Base-by-base conservation (phyloP, 1,140 invertebrate species). In the Aricia agestis region DNA sequence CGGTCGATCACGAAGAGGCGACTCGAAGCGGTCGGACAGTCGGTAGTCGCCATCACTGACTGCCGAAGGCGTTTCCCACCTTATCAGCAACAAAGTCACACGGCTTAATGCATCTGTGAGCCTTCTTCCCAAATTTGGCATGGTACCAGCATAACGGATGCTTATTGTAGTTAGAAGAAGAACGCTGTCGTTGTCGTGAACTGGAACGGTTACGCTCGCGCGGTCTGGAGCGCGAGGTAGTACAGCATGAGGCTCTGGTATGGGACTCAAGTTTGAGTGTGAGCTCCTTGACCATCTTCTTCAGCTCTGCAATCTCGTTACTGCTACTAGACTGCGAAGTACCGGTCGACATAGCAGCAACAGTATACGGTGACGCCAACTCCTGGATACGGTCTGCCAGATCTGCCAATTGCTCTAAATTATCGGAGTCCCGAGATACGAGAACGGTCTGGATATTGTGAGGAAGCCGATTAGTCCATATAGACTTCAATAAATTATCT, bases 321-420 rank as follows among this genome's bases (percentile, higher is more conserved):
- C 5, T 11, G 1, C 17, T 31, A n/a, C n/a, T 42, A 10, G 66
- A 17, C 15, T 66, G 25, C 15, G 59, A 15, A 1, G 10, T 6
- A 57, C 31, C 5, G 17, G 31, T 32, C 13, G 72, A 67, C 15
- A 66, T 45, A 6, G 70, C 41, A 41, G 70, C 70, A 45, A 70
- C 73, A n/a, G 61, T 67, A 57, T 41, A 57, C 10, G 71, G 69
- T 63, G 74, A 68, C 13, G 69, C 68, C 18, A 72, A 13, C 17
- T 76, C 75, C 18, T 76, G 70, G 11, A 76, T 70, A 1, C 73
- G 71, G 36, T 76, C 71, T 1, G 72, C 75, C 66, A 76, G 32
- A 17, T 74, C 72, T 19, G 70, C 66, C 1, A 76, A 66, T 31
- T 72, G 36, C 25, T 76, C 70, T 5, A 76, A 17, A 10, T 72